phyloP scores from a whole-genome alignment of 2,113 vertebrate species.

The Mobula hypostoma region DNA sequence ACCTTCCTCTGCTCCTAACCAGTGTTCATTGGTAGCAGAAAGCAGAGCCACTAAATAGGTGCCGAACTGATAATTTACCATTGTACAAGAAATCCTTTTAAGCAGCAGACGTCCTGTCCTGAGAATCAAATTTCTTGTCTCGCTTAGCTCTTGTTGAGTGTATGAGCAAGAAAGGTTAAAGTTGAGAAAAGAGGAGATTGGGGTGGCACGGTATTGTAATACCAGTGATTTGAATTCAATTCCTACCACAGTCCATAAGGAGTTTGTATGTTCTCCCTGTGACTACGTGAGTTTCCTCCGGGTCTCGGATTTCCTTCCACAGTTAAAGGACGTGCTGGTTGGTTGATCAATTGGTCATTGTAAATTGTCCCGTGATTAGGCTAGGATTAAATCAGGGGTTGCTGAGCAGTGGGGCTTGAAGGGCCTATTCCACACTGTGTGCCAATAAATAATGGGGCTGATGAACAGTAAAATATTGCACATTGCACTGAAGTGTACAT shows the following conservation, averaged over 20 bases:
- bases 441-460: neutral
- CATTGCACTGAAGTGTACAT: neutral
- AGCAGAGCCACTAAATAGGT: neutral
- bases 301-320: too few species aligned
- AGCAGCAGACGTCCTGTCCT: neutral
- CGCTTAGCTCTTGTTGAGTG: neutral
- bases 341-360: too few species aligned
- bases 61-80: neutral
- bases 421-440: too few species aligned
- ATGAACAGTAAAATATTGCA: neutral
- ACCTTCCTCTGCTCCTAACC: neutral
- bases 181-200: neutral
- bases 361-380: too few species aligned
- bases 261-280: too few species aligned
- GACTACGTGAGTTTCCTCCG: too few species aligned
- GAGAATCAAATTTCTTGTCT: neutral
- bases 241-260: too few species aligned
- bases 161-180: neutral
- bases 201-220: too few species aligned
- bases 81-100: neutral
- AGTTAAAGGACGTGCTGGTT: too few species aligned
- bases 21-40: neutral
- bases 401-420: too few species aligned
- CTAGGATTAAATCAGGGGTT: too few species aligned
- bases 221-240: too few species aligned